Conservation (phyloP, 2,888 invertebrate species). For the Drosophila trichaetosa region DNA sequence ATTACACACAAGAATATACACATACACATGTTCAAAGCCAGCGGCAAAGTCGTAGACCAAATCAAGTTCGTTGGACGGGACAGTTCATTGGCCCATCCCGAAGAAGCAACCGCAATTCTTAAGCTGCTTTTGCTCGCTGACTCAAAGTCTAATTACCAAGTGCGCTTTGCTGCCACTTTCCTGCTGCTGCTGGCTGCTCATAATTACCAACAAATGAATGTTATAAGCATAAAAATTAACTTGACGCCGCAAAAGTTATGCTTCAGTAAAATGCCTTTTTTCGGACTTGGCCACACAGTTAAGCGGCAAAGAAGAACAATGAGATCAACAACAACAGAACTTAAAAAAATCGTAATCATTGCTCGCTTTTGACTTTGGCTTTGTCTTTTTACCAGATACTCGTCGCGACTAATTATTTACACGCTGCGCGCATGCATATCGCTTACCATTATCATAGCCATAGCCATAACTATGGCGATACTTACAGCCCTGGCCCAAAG, state of each 20-base stretch:
- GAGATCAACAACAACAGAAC: constrained; percentile 22
- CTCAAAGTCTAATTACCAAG: constrained; percentile 76
- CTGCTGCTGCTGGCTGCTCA: constrained; percentile 45
- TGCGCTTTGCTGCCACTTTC: constrained; percentile 51
- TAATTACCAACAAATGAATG: constrained; percentile 78
- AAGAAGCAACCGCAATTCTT: constrained; percentile 56
- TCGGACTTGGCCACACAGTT: constrained; percentile 32
- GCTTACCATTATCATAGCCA: constrained; percentile 63
- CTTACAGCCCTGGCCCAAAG: constrained; percentile 54
- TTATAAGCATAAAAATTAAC: constrained; percentile 76
- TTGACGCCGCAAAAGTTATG: constrained; percentile 72
- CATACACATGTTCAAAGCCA: constrained; percentile 11
- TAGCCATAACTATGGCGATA: constrained; percentile 13
- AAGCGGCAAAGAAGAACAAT: constrained; percentile 43
- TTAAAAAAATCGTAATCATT: constrained; percentile 58
- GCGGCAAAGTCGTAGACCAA: constrained; percentile 57
- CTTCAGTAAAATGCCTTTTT: constrained; percentile 75
- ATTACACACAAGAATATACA: constrained; percentile 11
- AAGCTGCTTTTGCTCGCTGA: constrained; percentile 51
- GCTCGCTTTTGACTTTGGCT: constrained; percentile 31
- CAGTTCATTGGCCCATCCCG: constrained; percentile 72
- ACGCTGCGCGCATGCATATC: constrained; percentile 74
- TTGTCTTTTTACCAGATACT: constrained; percentile 41
- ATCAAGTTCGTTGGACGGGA: constrained; percentile 76
- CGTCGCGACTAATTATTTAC: constrained; percentile 71